phyloP scores from a whole-genome alignment of 2,888 invertebrate genomes.

The Tetropium fuscum region DNA sequence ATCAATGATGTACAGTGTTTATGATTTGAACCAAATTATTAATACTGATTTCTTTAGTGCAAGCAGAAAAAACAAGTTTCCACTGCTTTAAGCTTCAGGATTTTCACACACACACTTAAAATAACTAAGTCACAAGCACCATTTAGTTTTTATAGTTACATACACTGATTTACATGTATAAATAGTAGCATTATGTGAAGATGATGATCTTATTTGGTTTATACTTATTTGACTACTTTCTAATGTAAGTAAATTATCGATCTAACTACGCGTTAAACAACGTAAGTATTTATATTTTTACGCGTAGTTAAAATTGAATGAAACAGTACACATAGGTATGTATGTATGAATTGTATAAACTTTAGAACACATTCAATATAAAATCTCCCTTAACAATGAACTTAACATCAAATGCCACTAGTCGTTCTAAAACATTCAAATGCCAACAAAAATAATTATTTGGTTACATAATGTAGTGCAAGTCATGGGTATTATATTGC shows the following conservation, averaged over 20 bases:
- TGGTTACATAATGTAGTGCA: slow-evolving; percentile 39
- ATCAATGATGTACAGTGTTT: slow-evolving; percentile 47
- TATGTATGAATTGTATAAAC: slow-evolving; percentile 28
- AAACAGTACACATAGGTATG: slow-evolving; percentile 32
- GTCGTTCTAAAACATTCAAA: slow-evolving; percentile 43
- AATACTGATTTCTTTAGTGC: slow-evolving; percentile 56
- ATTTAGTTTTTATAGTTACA: slow-evolving; percentile 55
- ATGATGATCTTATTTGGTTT: slow-evolving; percentile 58
- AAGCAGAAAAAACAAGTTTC: slow-evolving; percentile 50
- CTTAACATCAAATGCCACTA: slow-evolving; percentile 21
- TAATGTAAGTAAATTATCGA: slow-evolving; percentile 49
- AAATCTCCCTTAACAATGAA: slow-evolving; percentile 32
- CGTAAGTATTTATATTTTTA: slow-evolving; percentile 9
- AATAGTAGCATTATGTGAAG: slow-evolving; percentile 49
- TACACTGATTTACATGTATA: slow-evolving; percentile 53
- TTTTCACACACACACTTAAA: slow-evolving; percentile 45
- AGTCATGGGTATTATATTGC: slow-evolving; percentile 59
- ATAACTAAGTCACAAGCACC: slow-evolving; percentile 57
- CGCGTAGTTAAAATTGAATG: slow-evolving; percentile 26
- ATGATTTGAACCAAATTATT: slow-evolving; percentile 53
- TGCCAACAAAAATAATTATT: slow-evolving; percentile 39
- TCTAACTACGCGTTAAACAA: slow-evolving; percentile 34
- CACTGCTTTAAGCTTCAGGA: slow-evolving; percentile 47
- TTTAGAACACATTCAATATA: slow-evolving; percentile 40
- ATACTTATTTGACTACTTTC: slow-evolving; percentile 55